These are phyloP conservation scores for Malachius bipustulatus DNA, from an alignment of 2,888 invertebrate genomes.

Conservation along the genomic window DNA sequence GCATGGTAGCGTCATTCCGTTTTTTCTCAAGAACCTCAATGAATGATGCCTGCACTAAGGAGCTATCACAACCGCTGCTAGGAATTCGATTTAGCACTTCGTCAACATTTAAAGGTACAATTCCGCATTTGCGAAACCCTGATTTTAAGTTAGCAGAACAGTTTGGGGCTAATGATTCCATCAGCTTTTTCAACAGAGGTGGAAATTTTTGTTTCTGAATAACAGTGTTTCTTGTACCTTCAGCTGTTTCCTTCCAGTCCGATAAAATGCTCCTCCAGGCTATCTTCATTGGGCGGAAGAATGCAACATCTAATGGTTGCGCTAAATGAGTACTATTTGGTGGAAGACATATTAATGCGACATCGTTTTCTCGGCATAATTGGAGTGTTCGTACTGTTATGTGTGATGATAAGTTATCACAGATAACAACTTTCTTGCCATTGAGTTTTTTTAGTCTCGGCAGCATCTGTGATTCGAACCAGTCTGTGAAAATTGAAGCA, in stretches of 20 bases:
- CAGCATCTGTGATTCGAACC: conserved; percentile 16
- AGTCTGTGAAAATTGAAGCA: conserved; percentile 17
- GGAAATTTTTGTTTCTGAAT: conserved; percentile 5
- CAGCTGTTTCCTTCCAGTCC: conserved; percentile 2
- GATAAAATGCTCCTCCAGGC: background rate
- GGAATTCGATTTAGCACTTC: conserved; percentile 8
- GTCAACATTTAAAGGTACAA: conserved; percentile 7
- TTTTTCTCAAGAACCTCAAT: background rate
- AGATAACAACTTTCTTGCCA: too few relatives aligned
- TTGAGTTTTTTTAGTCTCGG: conserved; percentile 4
- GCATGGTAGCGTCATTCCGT: background rate
- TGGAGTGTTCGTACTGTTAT: background rate
- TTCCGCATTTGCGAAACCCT: conserved; percentile 6
- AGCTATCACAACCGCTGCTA: background rate
- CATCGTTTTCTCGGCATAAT: background rate
- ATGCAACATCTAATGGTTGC: conserved; percentile 4
- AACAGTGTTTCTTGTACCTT: background rate
- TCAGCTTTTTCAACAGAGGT: conserved; percentile 4
- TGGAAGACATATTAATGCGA: background rate
- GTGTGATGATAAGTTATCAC: too few relatives aligned
- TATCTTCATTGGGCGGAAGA: conserved; percentile 2
- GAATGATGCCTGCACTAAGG: background rate
- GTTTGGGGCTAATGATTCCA: background rate
- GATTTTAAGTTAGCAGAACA: conserved; percentile 3
- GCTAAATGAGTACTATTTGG: conserved; percentile 2